Percentiles rank a stretch among this genome's conserved stretches.
phyloP scores from a whole-genome alignment of 2,113 vertebrate genomes.

The Donacobius atricapilla region DNA sequence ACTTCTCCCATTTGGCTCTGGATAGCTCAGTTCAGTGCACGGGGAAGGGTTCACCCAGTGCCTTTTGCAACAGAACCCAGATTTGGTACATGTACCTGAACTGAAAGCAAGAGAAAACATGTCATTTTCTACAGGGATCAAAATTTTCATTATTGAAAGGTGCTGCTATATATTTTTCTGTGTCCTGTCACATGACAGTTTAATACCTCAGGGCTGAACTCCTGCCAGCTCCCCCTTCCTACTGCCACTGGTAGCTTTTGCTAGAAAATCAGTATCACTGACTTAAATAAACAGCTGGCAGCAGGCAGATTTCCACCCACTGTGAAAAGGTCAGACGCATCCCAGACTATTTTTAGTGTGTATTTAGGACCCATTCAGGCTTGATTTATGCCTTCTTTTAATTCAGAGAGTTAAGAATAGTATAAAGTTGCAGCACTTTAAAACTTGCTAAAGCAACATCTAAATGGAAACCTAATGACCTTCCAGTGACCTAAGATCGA shows the following conservation, averaged over 20 bases:
- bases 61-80: rapidly evolving
- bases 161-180: background rate
- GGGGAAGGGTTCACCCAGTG: background rate
- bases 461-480: background rate
- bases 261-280: background rate
- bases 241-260: background rate
- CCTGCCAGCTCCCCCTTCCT: background rate
- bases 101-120: background rate
- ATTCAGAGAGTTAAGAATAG: background rate
- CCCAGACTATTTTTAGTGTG: background rate
- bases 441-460: background rate
- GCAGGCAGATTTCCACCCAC: background rate
- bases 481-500: background rate
- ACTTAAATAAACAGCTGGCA: background rate
- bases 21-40: background rate
- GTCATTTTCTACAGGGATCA: background rate
- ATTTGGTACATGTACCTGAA: background rate
- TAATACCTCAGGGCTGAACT: background rate
- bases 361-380: background rate
- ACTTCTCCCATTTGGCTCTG: background rate
- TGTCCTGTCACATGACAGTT: background rate
- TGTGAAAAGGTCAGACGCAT: background rate
- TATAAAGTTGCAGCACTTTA: background rate
- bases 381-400: conserved; percentile 1
- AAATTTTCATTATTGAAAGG: background rate